These are phyloP conservation scores for Dendrophyllia cribrosa DNA, from an alignment of 64 coral and sea anemone genomes.

Conservation along the genomic window DNA sequence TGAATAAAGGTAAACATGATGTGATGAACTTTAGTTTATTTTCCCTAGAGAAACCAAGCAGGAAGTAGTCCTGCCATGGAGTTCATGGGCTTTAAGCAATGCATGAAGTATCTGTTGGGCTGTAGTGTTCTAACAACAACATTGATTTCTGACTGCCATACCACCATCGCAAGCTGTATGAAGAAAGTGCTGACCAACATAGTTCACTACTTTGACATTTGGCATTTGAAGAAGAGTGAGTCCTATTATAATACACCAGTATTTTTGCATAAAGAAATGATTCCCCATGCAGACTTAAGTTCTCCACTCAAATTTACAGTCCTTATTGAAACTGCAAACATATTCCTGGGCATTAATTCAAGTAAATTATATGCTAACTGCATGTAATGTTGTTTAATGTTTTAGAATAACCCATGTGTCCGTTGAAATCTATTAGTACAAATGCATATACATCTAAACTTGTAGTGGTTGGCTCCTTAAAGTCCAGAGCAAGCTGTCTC, in stretches of 20 bases:
- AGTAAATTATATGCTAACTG: background rate
- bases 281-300: background rate
- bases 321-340: background rate
- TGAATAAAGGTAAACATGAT: background rate
- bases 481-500: conserved; percentile 16
- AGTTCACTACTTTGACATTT: conserved; percentile 31
- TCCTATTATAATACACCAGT: background rate
- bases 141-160: conserved; percentile 15
- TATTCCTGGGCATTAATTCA: background rate
- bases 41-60: conserved; percentile 27
- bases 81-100: conserved; percentile 7
- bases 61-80: conserved; percentile 31
- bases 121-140: conserved; percentile 11
- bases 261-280: background rate
- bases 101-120: conserved; percentile 28
- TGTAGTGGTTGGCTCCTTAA: background rate
- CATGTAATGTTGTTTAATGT: background rate
- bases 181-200: background rate
- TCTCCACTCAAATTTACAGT: background rate
- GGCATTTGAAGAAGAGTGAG: conserved; percentile 43
- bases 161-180: conserved; percentile 31
- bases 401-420: background rate
- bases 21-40: background rate
- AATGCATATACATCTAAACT: background rate
- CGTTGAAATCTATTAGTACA: background rate